These are phyloP conservation scores for Pseudotriccus pelzelni DNA, from an alignment of 2,797 vertebrate species.

Conservation along the genomic window DNA sequence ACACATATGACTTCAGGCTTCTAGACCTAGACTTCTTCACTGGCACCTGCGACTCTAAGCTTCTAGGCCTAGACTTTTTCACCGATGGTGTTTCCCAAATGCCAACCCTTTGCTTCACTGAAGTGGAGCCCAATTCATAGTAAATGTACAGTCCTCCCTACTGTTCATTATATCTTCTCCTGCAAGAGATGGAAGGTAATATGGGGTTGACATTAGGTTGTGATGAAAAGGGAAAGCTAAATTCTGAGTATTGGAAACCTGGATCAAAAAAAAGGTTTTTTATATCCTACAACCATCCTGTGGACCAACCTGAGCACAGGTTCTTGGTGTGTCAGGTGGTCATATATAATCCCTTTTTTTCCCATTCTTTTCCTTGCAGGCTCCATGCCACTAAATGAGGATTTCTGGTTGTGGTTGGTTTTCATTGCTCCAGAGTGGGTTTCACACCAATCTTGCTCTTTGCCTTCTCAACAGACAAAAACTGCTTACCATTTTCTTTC, in stretches of 20 bases:
- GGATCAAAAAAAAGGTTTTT: not conserved
- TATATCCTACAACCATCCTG: not conserved
- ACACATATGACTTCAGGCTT: not conserved
- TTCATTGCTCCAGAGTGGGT: not conserved
- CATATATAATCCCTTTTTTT: not conserved
- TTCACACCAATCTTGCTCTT: not conserved
- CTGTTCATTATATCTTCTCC: not conserved
- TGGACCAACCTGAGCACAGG: not conserved
- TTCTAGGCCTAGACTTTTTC: not conserved
- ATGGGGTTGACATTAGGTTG: not conserved
- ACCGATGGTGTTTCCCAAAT: not conserved
- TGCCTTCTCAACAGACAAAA: not conserved
- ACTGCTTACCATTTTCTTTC: not conserved
- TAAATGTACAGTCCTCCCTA: not conserved
- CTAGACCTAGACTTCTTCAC: not conserved
- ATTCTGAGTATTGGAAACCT: not conserved
- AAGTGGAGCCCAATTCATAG: not conserved
- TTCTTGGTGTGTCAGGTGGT: not conserved
- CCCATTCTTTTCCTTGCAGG: not conserved
- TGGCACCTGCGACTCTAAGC: not conserved
- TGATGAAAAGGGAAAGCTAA: not conserved
- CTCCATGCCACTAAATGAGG: accelerated
- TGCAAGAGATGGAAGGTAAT: not conserved
- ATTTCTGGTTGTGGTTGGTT: not conserved
- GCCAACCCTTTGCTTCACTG: not conserved